Evolutionary conservation across 2,113 vertebrate species (phyloP), one percentile per base, ranked within the genome.

Genomic region (Taxidea taxus): DNA sequence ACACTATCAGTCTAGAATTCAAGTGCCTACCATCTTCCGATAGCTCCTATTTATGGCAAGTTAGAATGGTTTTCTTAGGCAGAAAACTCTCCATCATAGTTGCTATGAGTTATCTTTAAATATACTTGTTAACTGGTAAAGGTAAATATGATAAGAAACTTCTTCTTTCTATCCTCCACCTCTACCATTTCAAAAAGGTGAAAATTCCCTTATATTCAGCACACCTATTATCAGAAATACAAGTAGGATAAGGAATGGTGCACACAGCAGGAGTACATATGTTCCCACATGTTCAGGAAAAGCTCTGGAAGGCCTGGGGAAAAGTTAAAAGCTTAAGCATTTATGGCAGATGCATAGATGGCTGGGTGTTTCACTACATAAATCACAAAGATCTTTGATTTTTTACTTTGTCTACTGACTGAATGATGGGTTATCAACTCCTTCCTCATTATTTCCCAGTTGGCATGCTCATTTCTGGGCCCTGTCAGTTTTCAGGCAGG

Each of bases 191-290:
- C 25, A n/a, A 29, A 84, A 64, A 39, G 39, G 49, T 37, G 34
- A 70, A 34, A 6, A 51, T 44, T 44, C 16, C 23, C 37, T 54
- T 39, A 27, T 4, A 31, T 9, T 56, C 42, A 12, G 39, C 60
- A 90, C 51, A 68, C 39, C 81, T 42, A 21, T n/a, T 20, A 4
- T 64, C 42, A 70, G 23, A 68, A 82, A 58, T 31, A 44, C 47
- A 68, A n/a, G 18, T 68, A 90, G 51, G 31, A 34, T 54, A 42
- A 87, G 42, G 20, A 74, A 29, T 3, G 7, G n/a, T 18, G 34
- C 15, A 18, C 3, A 3, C 1, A 12, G 42, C 29, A 27, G 7
- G 3, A 47, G 6, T n/a, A 8, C 37, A 29, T 34, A 2, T 9
- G 72, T 47, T 77, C 4, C 72, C 23, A n/a, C 8, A 1, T 0